Base-by-base conservation (phyloP, 2,113 vertebrate genomes). In the Clarias magur region DNA sequence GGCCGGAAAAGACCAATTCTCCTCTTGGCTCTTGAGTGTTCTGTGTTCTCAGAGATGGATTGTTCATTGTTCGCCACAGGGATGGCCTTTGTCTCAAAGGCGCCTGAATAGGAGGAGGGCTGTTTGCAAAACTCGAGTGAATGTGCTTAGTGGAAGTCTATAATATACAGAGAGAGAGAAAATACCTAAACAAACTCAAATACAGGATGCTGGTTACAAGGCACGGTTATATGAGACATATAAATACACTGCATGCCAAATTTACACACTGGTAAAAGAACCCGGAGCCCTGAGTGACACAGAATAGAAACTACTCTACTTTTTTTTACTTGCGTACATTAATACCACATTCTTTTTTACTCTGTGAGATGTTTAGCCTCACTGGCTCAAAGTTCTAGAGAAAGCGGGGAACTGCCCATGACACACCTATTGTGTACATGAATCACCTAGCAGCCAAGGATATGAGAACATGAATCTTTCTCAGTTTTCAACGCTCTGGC, bases 51-150 rank as follows among this genome's bases (percentile, higher is more conserved):
- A 80, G 92, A 92, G 93, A 93, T 94, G 92, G 94, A 95, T 95
- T 95, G 95, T 95, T 93, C 94, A 94, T 95, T 95, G 95, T 95
- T 93, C 88, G 90, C 89, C 91, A 94, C 90, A 94, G 93, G 88
- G 89, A 92, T 92, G 79, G 82, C 89, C 94, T 95, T 95, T 95
- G 94, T 95, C 93, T 88, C 63, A 0, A 80, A 93, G 94, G 93
- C 92, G 94, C 92, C 93, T 91, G 90, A 88, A 92, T 92, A 93
- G 91, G 94, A 94, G 93, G 92, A 86, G 79, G 81, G 87, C 85
- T 90, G 82, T 83, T 88, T 88, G 80, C 65, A 60, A 57, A 86
- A 87, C 11, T 85, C 75, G 81, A 73, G 82, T 68, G 94, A 95
- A 90, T 89, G 86, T n/a, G 83, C 70, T 88, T 87, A 91, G 75